Evolutionary conservation across 2,797 vertebrate species (phyloP).

Genomic region (Hydrocynus forskahlii): DNA sequence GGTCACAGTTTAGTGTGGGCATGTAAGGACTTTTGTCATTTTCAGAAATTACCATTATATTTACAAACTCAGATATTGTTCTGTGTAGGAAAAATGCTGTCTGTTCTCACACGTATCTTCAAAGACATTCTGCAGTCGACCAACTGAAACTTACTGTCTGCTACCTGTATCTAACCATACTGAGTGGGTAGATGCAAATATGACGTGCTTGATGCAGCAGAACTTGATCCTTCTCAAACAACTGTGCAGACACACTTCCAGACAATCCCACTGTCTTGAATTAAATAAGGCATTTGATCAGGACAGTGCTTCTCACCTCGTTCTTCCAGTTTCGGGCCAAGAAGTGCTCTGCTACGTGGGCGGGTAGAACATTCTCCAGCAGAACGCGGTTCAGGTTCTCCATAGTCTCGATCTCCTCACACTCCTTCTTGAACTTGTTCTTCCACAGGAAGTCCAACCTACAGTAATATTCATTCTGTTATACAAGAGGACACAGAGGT

Average conservation of each 20-base stretch:
- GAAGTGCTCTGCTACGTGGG: constrained; percentile 96
- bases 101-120: too few relatives aligned
- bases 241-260: neutral
- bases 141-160: too few relatives aligned
- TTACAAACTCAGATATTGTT: too few relatives aligned
- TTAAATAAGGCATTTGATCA: neutral
- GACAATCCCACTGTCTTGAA: neutral
- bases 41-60: too few relatives aligned
- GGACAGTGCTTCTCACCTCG: constrained; percentile 78
- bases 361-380: constrained; percentile 94
- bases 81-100: too few relatives aligned
- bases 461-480: constrained; percentile 87
- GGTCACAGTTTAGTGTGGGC: too few relatives aligned
- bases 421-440: constrained; percentile 99
- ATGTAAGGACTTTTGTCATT: too few relatives aligned
- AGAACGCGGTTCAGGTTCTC: constrained; percentile 96
- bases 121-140: too few relatives aligned
- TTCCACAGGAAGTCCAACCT: constrained; percentile 99
- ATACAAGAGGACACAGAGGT: constrained; percentile 90
- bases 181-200: too few relatives aligned
- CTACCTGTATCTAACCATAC: neutral
- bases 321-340: constrained; percentile 96
- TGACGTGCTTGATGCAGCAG: neutral
- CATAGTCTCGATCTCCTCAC: constrained; percentile 99
- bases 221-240: neutral